Evolutionary conservation across 2,797 vertebrate genomes (phyloP), one percentile per base, ranked within the genome.

Genomic region (Gallirallus australis): DNA sequence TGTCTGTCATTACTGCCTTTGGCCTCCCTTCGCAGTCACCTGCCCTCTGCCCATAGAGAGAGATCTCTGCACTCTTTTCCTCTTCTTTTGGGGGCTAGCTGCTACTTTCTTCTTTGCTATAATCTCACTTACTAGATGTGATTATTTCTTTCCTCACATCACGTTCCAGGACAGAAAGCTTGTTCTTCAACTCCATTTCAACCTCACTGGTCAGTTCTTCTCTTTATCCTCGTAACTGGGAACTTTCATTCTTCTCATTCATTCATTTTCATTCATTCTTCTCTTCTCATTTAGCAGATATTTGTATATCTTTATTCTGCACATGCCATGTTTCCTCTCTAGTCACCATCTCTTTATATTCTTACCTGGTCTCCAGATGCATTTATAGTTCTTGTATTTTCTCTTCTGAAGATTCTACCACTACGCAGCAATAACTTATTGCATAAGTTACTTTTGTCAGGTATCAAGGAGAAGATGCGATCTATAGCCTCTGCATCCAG

Each of bases 401-500:
- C 92, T 97, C 83, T 82, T 96, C 94, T 92, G 95, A 94, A 93
- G 94, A 76, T 95, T 95, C 95, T 96, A 96, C 92, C 83, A 94
- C 95, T 97, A 96, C 50, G 95, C 86, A 96, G 92, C 88, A 96
- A 97, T 93, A 96, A 92, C 96, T 97, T 95, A 94, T 88, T 90
- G 88, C 73, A 89, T 90, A 96, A 96, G 93, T 96, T 96, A 96
- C 90, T 96, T 97, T 96, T 96, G 89, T 90, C 95, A 96, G 92
- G 95, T 96, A 96, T 93, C 94, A 97, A 92, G 95, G 89, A 97
- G 95, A 96, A 96, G 96, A 96, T 96, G 95, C 87, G 5, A 91
- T 97, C 95, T 97, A 97, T 84, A 97, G 96, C 90, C 94, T 97
- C 96, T 97, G 96, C 90, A 97, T 96, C 96, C 96, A 93, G 95